Base-by-base conservation (phyloP, 2,797 vertebrate genomes). In the Columba guinea region DNA sequence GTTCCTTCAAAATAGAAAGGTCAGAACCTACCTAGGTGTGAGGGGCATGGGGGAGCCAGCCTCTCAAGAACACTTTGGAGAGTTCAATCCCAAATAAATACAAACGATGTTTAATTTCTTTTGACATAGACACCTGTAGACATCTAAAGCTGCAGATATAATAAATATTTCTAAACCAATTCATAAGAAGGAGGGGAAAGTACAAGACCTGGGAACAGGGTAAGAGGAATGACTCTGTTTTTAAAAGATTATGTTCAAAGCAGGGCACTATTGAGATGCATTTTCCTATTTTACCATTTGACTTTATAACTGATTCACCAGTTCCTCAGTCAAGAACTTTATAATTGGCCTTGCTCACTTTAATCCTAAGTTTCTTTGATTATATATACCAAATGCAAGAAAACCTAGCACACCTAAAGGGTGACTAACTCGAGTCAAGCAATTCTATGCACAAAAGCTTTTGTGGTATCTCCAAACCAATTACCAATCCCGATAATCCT, bases 21-120 rank as follows among this genome's bases (percentile, higher is more conserved):
- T 7, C 27, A 26, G 11, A 73, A 77, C 28, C 16, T 49, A 68
- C 19, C 41, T 12, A 22, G 13, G n/a, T 51, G 30, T 78, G 18
- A 49, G 3, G 2, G 7, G 4, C 15, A 10, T 16, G 18, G 22
- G 17, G 4, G 5, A 52, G 6, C 34, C 34, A 22, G 11, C 3
- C 48, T 35, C 11, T 35, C 13, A 63, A 53, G 35, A 44, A 5
- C 27, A 32, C 7, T 65, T 46, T 8, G 22, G 32, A 46, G 37
- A 52, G 22, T 41, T 24, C 17, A 56, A 20, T n/a, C 26, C 48
- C 15, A 75, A 75, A 74, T 34, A 59, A 69, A 55, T 20, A 6
- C 13, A 64, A 77, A 58, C 48, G 2, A 20, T 11, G 3, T 41
- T n/a, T 51, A 28, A 35, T 21, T 51, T 51, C 49, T 51, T 51